Evolutionary conservation across 2,888 invertebrate species (phyloP), one percentile per base, ranked within the genome.

Genomic region (Pyrgus malvae): DNA sequence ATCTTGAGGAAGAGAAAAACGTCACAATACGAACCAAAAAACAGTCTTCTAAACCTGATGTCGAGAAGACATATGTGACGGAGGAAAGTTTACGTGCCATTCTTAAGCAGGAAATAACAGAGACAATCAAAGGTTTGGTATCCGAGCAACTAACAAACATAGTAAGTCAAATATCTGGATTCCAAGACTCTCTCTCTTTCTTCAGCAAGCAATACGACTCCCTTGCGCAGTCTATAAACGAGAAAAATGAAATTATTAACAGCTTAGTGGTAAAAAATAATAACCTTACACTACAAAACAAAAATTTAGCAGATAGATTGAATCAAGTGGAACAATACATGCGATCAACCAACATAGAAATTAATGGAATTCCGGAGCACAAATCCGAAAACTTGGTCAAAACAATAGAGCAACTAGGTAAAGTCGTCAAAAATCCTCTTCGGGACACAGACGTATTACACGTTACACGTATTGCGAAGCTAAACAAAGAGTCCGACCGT

Each of bases 191-290:
- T 8, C 2, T 48, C 5, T 19, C 37, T 3, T 48, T 37, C 8
- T n/a, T 48, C 3, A 48, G 46, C 16, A 33, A 35, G 5, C 48
- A 48, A 7, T 48, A 48, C 8, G 48, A 48, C 25, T 23, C 14
- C 4, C 48, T 48, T 31, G 11, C 27, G 23, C 31, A 37, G 3
- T 19, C 25, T 1, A 16, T 48, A 1, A 23, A 37, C 5, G 37
- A 46, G 23, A 46, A 31, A 25, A 48, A 48, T 8, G 19, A 14
- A 5, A 9, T 37, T 17, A 48, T 48, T 14, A 33, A 14, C 1
- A 35, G 9, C 16, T 16, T 46, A 4, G 11, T 11, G 4, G 3
- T 7, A 8, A 16, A 35, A 23, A 46, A 45, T 21, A 11, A 45
- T 3, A 45, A 12, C 5, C 12, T 45, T 1, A n/a, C 31, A 45